Base-by-base conservation (phyloP, 2,797 vertebrate genomes). In the Pseudocheirus occidentalis region DNA sequence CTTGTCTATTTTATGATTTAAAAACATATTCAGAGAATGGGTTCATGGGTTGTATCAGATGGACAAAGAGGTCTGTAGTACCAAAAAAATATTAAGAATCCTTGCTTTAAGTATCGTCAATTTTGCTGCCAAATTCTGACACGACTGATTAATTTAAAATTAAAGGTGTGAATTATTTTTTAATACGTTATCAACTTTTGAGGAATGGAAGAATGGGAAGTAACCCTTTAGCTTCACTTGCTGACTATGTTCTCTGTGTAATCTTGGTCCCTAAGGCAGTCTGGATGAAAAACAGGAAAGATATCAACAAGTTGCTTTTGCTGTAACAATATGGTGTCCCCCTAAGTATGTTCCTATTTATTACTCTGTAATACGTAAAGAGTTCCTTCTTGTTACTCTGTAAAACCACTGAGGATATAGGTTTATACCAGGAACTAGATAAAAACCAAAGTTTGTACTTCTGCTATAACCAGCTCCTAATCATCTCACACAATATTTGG, bases 391-490 rank as follows among this genome's bases (percentile, higher is more conserved):
- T 89, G 56, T 6, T 92, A 92, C 28, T 95, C 81, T 7, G 55
- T 55, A 93, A 95, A 96, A 95, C 95, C n/a, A 50, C 56, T 90
- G 93, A 94, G 55, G 53, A 90, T 55, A 14, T 18, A 16, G 53
- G 28, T 12, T 53, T 90, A 54, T 90, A 52, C 12, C 27, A 54
- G 53, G 50, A 90, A n/a, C 53, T 34, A 31, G 90, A 90, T 55
- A 5, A 55, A 94, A 93, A 53, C n/a, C 66, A 95, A 91, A 87
- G 12, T 91, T 92, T 90, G 0, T 93, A 56, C 34, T 96, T 95
- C 94, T 90, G 4, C 81, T 56, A 93, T 40, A 95, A 56, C 54
- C 24, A 96, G 92, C 92, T 96, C 34, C 93, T 90, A 81, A 95
- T 58, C 62, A 90, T 53, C 93, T 81, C 40, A 95, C n/a, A 53